Evolutionary conservation across 2,113 vertebrate genomes (phyloP).

Genomic region (Amblyornis subalaris): DNA sequence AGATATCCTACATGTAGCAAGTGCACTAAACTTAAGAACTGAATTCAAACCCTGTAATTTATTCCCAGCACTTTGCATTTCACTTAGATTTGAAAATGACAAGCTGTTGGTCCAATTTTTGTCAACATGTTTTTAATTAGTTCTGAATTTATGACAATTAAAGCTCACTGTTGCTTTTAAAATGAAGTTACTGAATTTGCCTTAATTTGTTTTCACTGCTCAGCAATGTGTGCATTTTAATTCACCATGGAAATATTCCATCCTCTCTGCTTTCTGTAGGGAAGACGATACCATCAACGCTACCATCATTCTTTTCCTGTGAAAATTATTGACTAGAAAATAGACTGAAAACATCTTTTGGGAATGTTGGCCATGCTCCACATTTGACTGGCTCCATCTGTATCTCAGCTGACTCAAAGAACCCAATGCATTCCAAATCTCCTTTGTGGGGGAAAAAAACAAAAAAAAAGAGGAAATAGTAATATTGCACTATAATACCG

Average conservation of each 20-base stretch:
- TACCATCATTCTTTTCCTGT: background rate
- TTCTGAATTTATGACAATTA: constrained; percentile 59
- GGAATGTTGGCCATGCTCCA: background rate
- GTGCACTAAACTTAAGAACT: background rate
- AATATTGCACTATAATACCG: background rate
- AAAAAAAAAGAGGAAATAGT: background rate
- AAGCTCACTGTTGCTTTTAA: constrained; percentile 45
- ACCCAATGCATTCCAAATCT: background rate
- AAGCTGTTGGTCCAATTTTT: constrained; percentile 56
- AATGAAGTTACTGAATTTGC: constrained; percentile 31
- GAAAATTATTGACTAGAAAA: constrained; percentile 26
- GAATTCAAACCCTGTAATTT: constrained; percentile 41
- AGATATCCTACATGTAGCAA: background rate
- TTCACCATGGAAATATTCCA: background rate
- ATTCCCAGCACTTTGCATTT: constrained; percentile 23
- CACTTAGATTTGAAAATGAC: constrained; percentile 39
- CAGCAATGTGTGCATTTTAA: constrained; percentile 33
- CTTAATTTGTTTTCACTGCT: constrained; percentile 43
- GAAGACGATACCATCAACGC: background rate
- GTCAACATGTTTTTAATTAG: constrained; percentile 58
- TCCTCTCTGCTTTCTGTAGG: background rate
- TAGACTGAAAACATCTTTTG: background rate
- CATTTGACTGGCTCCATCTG: background rate
- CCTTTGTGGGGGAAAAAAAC: rapidly evolving
- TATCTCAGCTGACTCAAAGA: constrained; percentile 5